phyloP scores from a whole-genome alignment of 2,113 vertebrate species.

The Chrysemys picta region DNA sequence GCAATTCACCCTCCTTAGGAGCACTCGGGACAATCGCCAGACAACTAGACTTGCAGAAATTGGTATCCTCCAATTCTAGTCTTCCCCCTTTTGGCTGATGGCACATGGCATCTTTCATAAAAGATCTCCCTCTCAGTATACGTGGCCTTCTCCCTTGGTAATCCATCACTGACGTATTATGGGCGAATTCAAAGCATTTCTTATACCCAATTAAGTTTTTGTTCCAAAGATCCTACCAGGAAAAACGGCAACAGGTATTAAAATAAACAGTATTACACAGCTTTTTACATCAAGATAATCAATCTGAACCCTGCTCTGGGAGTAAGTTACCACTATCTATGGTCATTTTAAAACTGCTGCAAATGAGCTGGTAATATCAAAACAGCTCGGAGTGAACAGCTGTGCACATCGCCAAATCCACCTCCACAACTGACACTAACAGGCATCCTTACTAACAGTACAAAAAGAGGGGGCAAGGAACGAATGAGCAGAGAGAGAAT shows the following conservation, averaged over 20 bases:
- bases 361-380: background rate
- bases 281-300: too few species aligned
- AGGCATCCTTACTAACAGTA: background rate
- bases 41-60: background rate
- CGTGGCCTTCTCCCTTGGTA: background rate
- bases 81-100: background rate
- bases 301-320: too few species aligned
- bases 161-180: background rate
- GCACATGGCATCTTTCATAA: background rate
- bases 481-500: background rate
- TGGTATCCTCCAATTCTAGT: background rate
- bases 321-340: too few species aligned
- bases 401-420: background rate
- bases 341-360: too few species aligned
- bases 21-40: background rate
- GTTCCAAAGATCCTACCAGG: background rate
- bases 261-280: too few species aligned
- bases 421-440: background rate
- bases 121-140: fast-evolving
- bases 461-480: background rate
- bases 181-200: background rate
- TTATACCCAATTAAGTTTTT: background rate
- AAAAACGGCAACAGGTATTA: background rate
- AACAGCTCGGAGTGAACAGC: background rate
- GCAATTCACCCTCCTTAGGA: background rate